phyloP scores from a whole-genome alignment of 1,140 invertebrate species.

The Wasmannia auropunctata region DNA sequence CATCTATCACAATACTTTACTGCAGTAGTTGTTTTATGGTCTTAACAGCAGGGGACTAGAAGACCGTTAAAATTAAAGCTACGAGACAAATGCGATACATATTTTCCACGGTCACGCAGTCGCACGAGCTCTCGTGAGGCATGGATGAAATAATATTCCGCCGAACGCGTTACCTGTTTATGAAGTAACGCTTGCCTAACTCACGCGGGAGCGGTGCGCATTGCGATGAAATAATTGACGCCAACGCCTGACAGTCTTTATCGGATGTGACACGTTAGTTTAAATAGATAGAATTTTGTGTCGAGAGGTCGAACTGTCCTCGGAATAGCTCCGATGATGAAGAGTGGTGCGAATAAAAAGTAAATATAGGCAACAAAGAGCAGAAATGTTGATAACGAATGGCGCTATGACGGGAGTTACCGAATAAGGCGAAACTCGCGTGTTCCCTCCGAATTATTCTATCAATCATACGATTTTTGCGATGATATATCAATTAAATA shows the following conservation, averaged over 20 bases:
- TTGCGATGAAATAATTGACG: constrained; percentile 49
- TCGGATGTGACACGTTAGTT: constrained; percentile 56
- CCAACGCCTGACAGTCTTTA: constrained; percentile 39
- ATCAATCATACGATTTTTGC: constrained; percentile 27
- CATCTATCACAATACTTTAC: background rate
- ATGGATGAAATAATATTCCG: constrained; percentile 6
- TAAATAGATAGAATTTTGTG: constrained; percentile 58
- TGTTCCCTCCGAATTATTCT: constrained; percentile 23
- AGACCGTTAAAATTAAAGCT: background rate
- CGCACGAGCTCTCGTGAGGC: background rate
- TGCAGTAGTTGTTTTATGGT: background rate
- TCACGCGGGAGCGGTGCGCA: background rate
- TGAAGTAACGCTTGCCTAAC: constrained; percentile 30
- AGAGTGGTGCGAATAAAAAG: constrained; percentile 52
- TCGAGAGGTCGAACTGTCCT: constrained; percentile 55
- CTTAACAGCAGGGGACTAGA: background rate
- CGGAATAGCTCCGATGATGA: constrained; percentile 47
- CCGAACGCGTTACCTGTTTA: constrained; percentile 16
- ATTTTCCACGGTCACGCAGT: no score
- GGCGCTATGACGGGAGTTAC: constrained; percentile 25
- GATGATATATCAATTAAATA: constrained; percentile 26
- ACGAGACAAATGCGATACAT: background rate
- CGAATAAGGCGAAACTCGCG: constrained; percentile 25
- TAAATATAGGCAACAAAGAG: constrained; percentile 50
- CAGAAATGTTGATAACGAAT: constrained; percentile 57